These are phyloP conservation scores for Psylliodes chrysocephalus DNA, from an alignment of 2,888 invertebrate genomes.

Conservation along the genomic window DNA sequence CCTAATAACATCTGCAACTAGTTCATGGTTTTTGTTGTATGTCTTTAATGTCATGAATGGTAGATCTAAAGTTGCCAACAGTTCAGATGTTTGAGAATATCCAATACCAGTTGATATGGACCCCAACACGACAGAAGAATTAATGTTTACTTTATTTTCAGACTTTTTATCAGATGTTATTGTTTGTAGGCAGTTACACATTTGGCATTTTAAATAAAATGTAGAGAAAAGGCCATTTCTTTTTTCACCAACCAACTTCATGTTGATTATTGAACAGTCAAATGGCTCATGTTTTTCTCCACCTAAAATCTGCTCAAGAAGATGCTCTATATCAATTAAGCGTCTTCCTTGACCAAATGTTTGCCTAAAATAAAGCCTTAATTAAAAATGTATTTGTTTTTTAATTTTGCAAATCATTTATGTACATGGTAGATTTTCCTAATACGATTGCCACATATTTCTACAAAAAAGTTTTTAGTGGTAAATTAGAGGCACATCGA, in stretches of 20 bases:
- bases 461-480: too few species aligned
- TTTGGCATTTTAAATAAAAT: slow-evolving; percentile 16
- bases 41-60: slow-evolving; percentile 16
- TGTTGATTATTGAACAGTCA: slow-evolving; percentile 19
- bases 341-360: slow-evolving; percentile 10
- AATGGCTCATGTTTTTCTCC: slow-evolving; percentile 8
- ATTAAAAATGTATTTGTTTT: too few species aligned
- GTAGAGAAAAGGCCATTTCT: slow-evolving; percentile 5
- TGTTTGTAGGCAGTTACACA: slow-evolving; percentile 2
- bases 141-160: slow-evolving; percentile 9
- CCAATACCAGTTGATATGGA: slow-evolving; percentile 24
- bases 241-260: neutral
- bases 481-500: too few species aligned
- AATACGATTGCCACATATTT: too few species aligned
- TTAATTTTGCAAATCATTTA: too few species aligned
- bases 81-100: slow-evolving; percentile 11
- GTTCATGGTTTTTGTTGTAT: neutral
- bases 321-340: slow-evolving; percentile 4
- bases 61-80: slow-evolving; percentile 17
- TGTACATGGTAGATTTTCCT: too few species aligned
- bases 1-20: slow-evolving; percentile 7
- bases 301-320: slow-evolving; percentile 15
- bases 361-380: too few species aligned
- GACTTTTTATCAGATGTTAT: slow-evolving; percentile 4
- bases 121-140: slow-evolving; percentile 3